Evolutionary conservation across 2,888 invertebrate species (phyloP), one percentile per base, ranked within the genome.

Genomic region (Psylliodes chrysocephalus): DNA sequence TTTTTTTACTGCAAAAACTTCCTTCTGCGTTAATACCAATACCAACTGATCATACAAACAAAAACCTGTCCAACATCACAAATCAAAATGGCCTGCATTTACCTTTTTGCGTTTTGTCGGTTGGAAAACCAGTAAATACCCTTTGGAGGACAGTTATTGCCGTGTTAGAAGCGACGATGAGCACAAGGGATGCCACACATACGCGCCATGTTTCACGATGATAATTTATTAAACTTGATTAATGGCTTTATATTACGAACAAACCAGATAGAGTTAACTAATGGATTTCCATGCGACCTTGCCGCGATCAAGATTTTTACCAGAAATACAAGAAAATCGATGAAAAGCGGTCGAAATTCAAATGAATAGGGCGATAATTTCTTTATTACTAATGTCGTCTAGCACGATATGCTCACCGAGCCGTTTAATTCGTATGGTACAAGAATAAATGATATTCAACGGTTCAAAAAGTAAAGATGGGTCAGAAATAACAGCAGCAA

Each of bases 161-260:
- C 42, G 18, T 42, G 42, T 42, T 42, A 42, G 42, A 15, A 42
- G 18, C 18, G 42, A 18, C 7, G n/a, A 2, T 10, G 10, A n/a
- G 2, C 10, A 18, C 18, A 1, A 17, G 18, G 17, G 42, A 42
- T 18, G 18, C 17, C 42, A 17, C 10, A 42, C 42, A 42, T 18
- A 42, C 17, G 42, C 18, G 42, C 42, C 12, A 42, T 42, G 42
- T 42, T 42, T 42, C 42, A 42, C 18, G 42, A 42, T 17, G 42
- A 42, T 42, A 15, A 42, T 42, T 17, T 42, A 42, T 42, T 42
- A 42, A 18, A 42, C 17, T 42, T 42, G 42, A 42, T 42, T 42
- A 42, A 42, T 42, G 42, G 18, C 18, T 1, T 42, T 42, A 42
- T 17, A 42, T 42, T 42, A 18, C 42, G 42, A 42, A 18, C 18